phyloP scores from a whole-genome alignment of 2,797 vertebrate genomes.

The Yasuhikotakia modesta region DNA sequence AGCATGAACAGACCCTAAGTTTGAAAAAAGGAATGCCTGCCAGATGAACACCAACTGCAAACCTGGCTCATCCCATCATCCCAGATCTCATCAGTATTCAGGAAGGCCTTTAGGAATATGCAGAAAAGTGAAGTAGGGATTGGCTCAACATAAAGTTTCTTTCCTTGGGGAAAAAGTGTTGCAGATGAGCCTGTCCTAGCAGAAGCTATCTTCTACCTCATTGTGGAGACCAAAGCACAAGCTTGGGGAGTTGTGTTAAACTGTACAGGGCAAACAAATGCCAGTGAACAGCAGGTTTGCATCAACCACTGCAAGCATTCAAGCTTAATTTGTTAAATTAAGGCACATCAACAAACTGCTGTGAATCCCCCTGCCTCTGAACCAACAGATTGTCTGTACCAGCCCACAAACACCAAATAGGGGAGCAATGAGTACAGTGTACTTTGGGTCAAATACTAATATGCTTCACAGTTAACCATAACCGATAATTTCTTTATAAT shows the following conservation, averaged over 20 bases:
- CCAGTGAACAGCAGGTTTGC: conserved; percentile 39
- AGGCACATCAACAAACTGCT: neutral
- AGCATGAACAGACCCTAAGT: neutral
- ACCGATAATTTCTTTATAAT: conserved; percentile 75
- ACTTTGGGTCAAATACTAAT: conserved; percentile 72
- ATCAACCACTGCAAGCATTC: conserved; percentile 26
- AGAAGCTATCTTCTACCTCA: conserved; percentile 47
- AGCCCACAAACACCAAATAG: conserved; percentile 20
- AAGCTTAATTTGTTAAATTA: conserved; percentile 39
- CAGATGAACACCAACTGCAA: conserved; percentile 10
- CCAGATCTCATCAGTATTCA: conserved; percentile 47
- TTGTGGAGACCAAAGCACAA: conserved; percentile 41
- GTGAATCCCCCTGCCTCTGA: conserved; percentile 13
- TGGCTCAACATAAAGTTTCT: conserved; percentile 41
- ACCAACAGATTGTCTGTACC: neutral
- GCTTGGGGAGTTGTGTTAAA: conserved; percentile 15
- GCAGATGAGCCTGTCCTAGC: conserved; percentile 43
- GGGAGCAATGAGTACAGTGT: conserved; percentile 36
- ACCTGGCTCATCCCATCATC: too few relatives aligned
- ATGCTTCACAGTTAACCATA: conserved; percentile 71
- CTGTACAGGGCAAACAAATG: conserved; percentile 42
- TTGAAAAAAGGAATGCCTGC: neutral
- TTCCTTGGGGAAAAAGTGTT: conserved; percentile 39
- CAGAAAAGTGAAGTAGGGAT: conserved; percentile 40
- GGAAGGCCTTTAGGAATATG: conserved; percentile 34